Conservation (phyloP, 2,888 invertebrate genomes). For the Bugulina stolonifera region DNA sequence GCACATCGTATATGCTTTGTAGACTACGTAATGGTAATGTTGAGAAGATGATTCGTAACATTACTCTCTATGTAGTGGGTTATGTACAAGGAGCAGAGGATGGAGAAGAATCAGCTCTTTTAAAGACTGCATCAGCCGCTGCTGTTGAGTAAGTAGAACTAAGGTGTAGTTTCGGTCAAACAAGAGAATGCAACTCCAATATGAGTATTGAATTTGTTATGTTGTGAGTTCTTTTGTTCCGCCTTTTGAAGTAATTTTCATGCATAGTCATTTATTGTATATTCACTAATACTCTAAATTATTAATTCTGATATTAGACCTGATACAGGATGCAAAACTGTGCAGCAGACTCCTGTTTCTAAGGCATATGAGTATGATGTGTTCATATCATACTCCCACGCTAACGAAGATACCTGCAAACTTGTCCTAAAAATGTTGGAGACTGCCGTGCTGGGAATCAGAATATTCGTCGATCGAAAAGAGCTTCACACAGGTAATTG, state of each 20-base stretch:
- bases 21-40: conserved; percentile 8
- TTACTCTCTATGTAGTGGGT: conserved; percentile 21
- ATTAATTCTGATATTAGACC: too few species aligned
- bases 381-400: conserved; percentile 48
- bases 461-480: conserved; percentile 46
- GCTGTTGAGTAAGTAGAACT: too few species aligned
- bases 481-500: conserved; percentile 47
- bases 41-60: conserved; percentile 12
- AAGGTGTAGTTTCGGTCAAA: too few species aligned
- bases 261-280: too few species aligned
- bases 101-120: background rate
- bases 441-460: conserved; percentile 34
- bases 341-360: too few species aligned
- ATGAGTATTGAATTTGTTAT: too few species aligned
- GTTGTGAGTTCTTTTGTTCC: too few species aligned
- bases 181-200: too few species aligned
- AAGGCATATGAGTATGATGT: conserved; percentile 41
- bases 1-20: too few species aligned
- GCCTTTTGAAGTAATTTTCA: too few species aligned
- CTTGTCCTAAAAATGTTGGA: conserved; percentile 34
- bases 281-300: too few species aligned
- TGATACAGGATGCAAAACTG: too few species aligned
- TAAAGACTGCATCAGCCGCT: background rate
- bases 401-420: conserved; percentile 35
- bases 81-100: conserved; percentile 1